These are phyloP conservation scores for Macquaria australasica DNA, from an alignment of 2,113 vertebrate species.

Conservation along the genomic window DNA sequence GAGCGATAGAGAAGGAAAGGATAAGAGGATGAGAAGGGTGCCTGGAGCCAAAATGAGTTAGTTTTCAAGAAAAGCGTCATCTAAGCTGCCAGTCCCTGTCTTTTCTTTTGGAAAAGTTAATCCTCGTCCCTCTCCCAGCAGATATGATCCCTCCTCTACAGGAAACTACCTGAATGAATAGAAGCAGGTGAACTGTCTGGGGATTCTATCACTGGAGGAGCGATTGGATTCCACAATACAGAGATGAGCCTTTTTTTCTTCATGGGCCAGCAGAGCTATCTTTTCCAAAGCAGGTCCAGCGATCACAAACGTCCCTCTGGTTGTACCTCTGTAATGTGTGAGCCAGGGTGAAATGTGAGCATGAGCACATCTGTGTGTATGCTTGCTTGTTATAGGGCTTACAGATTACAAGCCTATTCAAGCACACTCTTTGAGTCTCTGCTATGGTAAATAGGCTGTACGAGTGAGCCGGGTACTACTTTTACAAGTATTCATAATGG, in stretches of 20 bases:
- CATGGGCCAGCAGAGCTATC: conserved; percentile 48
- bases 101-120: conserved; percentile 72
- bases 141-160: conserved; percentile 83
- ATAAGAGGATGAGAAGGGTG: conserved; percentile 68
- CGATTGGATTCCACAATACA: conserved; percentile 75
- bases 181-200: conserved; percentile 75
- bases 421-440: conserved; percentile 17
- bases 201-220: conserved; percentile 68
- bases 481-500: conserved; percentile 36
- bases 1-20: conserved; percentile 63
- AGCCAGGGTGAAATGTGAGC: conserved; percentile 58
- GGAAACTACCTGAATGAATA: conserved; percentile 75
- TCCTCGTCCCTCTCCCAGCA: conserved; percentile 70
- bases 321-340: conserved; percentile 47
- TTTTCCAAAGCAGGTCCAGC: conserved; percentile 52
- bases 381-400: conserved; percentile 32
- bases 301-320: conserved; percentile 58
- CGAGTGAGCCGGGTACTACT: background rate
- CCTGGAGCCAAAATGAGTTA: conserved; percentile 68
- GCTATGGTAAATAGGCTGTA: conserved; percentile 19
- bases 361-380: conserved; percentile 38
- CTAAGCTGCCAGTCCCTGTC: conserved; percentile 77
- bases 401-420: conserved; percentile 51
- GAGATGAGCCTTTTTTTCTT: conserved; percentile 56
- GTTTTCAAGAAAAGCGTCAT: conserved; percentile 77